Conservation (phyloP, 1,140 invertebrate species). For the Hestina assimilis region DNA sequence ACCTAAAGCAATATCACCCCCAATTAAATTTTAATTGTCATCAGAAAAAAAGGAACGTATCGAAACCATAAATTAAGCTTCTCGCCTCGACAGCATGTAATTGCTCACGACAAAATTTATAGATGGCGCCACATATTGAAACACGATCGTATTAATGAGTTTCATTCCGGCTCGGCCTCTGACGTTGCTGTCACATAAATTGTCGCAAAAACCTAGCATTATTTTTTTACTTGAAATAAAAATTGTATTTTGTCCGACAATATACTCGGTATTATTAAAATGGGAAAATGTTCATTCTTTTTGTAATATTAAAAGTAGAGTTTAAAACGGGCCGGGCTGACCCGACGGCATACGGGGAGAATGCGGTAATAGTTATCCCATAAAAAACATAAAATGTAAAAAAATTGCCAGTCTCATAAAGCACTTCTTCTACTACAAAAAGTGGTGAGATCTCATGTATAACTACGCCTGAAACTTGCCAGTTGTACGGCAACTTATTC, state of each 20-base stretch:
- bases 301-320: too few species aligned
- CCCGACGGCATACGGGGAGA: too few species aligned
- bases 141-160: slow-evolving; percentile 50
- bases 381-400: too few species aligned
- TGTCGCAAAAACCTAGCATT: slow-evolving; percentile 28
- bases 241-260: not conserved
- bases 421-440: too few species aligned
- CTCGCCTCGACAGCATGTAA: slow-evolving; percentile 37
- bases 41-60: slow-evolving; percentile 29
- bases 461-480: too few species aligned
- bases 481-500: too few species aligned
- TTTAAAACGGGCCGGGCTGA: too few species aligned
- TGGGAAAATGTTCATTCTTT: too few species aligned
- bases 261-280: too few species aligned
- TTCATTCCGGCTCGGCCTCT: slow-evolving; percentile 25
- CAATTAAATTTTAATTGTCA: slow-evolving; percentile 1
- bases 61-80: slow-evolving; percentile 41
- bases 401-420: too few species aligned
- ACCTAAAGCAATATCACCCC: not conserved
- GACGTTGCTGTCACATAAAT: slow-evolving; percentile 27
- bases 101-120: slow-evolving; percentile 48
- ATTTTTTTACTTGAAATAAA: slow-evolving; percentile 21
- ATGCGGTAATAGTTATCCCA: too few species aligned
- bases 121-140: slow-evolving; percentile 47
- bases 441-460: too few species aligned